phyloP scores from a whole-genome alignment of 2,888 invertebrate genomes.

The Drosophila pseudotakahashii region DNA sequence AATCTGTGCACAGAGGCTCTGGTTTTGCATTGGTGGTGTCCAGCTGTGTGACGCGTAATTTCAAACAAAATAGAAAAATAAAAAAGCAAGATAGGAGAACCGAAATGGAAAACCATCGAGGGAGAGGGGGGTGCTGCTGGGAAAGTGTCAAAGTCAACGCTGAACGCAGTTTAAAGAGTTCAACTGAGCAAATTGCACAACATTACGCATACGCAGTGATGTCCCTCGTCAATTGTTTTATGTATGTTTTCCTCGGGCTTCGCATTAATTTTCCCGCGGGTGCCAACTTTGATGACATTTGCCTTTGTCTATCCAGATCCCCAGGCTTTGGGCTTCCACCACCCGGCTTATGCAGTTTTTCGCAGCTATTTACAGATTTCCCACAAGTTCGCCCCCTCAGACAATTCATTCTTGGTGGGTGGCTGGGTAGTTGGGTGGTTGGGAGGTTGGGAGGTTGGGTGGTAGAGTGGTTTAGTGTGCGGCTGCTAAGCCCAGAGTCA shows the following conservation, averaged over 20 bases:
- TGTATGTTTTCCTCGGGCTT: conserved; percentile 24
- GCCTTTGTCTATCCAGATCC: conserved; percentile 41
- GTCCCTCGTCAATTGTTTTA: conserved; percentile 27
- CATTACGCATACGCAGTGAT: conserved; percentile 72
- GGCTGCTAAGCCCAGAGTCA: conserved; percentile 69
- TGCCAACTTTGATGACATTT: conserved; percentile 53
- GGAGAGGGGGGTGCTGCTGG: not conserved
- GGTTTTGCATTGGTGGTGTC: conserved; percentile 55
- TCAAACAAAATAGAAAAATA: conserved; percentile 48
- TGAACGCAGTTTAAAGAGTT: conserved; percentile 30
- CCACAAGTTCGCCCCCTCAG: conserved; percentile 66
- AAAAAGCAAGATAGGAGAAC: conserved; percentile 8
- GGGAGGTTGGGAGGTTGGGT: too few species aligned
- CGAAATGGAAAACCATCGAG: conserved; percentile 6
- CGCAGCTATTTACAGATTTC: conserved; percentile 78
- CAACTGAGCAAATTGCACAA: conserved; percentile 41
- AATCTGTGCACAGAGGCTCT: conserved; percentile 56
- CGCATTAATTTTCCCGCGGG: conserved; percentile 38
- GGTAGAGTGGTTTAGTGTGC: conserved; percentile 10
- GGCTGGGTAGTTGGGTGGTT: conserved; percentile 4
- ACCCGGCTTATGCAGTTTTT: conserved; percentile 62
- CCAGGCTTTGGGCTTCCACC: conserved; percentile 56
- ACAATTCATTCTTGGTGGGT: conserved; percentile 47
- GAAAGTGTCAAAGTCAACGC: conserved; percentile 48
- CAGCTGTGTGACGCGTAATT: conserved; percentile 77